Conservation (phyloP, 2,113 vertebrate genomes). For the Excalfactoria chinensis region DNA sequence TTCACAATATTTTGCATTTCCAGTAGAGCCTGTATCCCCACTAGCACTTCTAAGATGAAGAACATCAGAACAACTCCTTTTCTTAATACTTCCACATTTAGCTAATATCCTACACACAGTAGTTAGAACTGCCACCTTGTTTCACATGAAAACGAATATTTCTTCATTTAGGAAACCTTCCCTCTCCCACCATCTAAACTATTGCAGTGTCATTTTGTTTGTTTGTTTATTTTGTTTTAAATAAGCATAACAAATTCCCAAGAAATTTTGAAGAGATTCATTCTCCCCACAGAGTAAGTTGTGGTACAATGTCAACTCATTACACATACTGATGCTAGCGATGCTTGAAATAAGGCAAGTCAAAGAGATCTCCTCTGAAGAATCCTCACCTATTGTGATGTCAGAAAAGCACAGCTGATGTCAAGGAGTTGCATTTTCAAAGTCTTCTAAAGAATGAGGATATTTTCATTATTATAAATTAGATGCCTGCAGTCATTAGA, state of each 20-base stretch:
- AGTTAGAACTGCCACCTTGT: neutral
- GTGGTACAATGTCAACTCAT: too few species aligned
- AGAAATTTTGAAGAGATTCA: neutral
- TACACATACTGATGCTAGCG: neutral
- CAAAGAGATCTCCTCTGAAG: neutral
- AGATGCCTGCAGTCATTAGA: neutral
- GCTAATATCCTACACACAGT: neutral
- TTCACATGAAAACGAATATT: neutral
- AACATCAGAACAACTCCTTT: neutral
- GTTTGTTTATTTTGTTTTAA: neutral
- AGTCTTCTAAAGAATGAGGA: neutral
- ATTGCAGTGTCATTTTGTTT: too few species aligned
- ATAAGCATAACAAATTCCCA: neutral
- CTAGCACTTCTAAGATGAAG: neutral
- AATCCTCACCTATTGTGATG: accelerated
- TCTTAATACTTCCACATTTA: neutral
- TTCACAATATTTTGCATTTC: neutral
- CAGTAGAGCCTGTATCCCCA: neutral
- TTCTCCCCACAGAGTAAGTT: neutral
- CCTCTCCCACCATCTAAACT: neutral
- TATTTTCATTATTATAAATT: neutral
- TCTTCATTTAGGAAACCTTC: neutral
- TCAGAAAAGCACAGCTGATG: neutral
- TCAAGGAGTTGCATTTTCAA: neutral
- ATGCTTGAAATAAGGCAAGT: neutral